These are phyloP conservation scores for Halcyon badia DNA, from an alignment of 2,797 vertebrate species.

Conservation along the genomic window DNA sequence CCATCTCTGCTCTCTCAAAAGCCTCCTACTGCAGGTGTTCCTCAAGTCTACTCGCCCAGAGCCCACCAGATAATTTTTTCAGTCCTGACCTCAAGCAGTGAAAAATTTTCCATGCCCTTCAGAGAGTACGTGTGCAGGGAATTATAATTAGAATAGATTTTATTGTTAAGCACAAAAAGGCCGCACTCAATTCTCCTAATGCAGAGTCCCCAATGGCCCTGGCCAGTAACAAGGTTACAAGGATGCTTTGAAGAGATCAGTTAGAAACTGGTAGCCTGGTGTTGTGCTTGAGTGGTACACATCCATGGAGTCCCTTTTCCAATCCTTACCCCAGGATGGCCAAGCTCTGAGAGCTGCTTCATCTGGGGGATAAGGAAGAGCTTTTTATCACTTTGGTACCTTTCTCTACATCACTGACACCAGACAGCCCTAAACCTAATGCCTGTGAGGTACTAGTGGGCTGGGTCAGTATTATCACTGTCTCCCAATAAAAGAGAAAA, in stretches of 20 bases:
- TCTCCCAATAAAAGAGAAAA: neutral
- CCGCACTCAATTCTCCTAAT: neutral
- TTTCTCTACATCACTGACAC: neutral
- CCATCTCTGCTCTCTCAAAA: neutral
- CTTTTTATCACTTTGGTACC: neutral
- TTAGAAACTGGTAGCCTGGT: neutral
- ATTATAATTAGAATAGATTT: constrained; percentile 41
- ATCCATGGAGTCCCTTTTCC: neutral
- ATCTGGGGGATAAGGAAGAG: neutral
- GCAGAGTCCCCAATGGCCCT: neutral
- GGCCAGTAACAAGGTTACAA: neutral
- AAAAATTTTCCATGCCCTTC: neutral
- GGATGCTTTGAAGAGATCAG: neutral
- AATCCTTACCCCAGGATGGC: rapidly evolving
- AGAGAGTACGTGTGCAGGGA: neutral
- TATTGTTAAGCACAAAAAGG: neutral
- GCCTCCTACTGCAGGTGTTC: neutral
- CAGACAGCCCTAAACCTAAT: neutral
- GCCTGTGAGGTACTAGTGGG: rapidly evolving
- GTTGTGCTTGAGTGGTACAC: neutral
- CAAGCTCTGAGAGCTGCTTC: neutral
- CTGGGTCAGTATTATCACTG: neutral
- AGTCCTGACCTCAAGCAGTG: neutral
- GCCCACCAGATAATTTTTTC: constrained; percentile 6
- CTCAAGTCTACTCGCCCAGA: rapidly evolving